Conservation (phyloP, 2,888 invertebrate genomes). For the Drosophila kokeensis region DNA sequence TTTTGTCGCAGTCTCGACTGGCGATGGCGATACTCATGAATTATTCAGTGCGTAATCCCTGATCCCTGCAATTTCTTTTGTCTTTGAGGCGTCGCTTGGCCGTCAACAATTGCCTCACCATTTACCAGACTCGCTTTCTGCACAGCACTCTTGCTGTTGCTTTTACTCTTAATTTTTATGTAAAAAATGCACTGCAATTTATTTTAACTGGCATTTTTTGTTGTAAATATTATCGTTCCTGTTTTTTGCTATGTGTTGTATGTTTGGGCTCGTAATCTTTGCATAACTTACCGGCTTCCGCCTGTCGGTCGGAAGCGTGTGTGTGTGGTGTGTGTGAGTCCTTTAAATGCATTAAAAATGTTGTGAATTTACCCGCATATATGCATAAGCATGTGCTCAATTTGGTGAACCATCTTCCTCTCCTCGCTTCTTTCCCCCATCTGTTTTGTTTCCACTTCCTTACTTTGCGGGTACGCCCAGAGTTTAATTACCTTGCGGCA, state of each 20-base stretch:
- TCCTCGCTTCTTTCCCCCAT: background rate
- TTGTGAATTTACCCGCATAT: conserved; percentile 48
- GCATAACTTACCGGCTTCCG: conserved; percentile 49
- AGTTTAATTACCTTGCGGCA: conserved; percentile 62
- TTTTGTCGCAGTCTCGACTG: conserved; percentile 16
- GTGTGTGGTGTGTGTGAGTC: conserved; percentile 12
- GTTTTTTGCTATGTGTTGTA: conserved; percentile 25
- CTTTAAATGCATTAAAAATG: conserved; percentile 65
- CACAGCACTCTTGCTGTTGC: conserved; percentile 10
- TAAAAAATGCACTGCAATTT: conserved; percentile 75
- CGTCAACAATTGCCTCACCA: conserved; percentile 25
- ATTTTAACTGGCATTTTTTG: conserved; percentile 67
- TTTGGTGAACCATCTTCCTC: background rate
- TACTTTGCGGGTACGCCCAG: conserved; percentile 25
- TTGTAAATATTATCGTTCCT: conserved; percentile 33
- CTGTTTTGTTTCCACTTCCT: background rate
- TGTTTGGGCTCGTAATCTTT: conserved; percentile 59
- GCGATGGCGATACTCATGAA: conserved; percentile 65
- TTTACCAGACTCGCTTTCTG: background rate
- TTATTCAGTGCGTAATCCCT: conserved; percentile 73
- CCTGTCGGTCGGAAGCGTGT: conserved; percentile 10
- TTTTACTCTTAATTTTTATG: conserved; percentile 64
- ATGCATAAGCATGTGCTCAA: conserved; percentile 36
- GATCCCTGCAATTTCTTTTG: conserved; percentile 54
- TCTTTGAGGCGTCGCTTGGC: conserved; percentile 42